Percentiles rank a stretch among this genome's conserved stretches.
Conservation (phyloP, 2,888 invertebrate species). For the Tiliacea aurago region DNA sequence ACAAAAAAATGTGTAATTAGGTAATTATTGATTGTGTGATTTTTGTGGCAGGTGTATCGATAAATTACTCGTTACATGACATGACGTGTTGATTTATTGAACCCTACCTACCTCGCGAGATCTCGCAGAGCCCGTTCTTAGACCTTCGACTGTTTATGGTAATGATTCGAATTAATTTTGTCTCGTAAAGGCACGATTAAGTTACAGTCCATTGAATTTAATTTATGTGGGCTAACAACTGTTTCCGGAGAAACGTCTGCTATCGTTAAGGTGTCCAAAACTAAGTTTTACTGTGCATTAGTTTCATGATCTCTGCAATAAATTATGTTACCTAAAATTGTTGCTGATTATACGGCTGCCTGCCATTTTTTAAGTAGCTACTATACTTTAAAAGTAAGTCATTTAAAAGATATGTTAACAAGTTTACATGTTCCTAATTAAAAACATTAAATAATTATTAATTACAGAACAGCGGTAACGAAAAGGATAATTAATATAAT, state of each 20-base stretch:
- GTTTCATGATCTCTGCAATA: slow-evolving; percentile 38
- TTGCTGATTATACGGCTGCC: slow-evolving; percentile 1
- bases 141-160: slow-evolving; percentile 68
- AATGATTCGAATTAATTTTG: slow-evolving; percentile 56
- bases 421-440: slow-evolving; percentile 16
- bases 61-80: slow-evolving; percentile 18
- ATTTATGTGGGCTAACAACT: slow-evolving; percentile 43
- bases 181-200: slow-evolving; percentile 51
- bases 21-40: slow-evolving; percentile 52
- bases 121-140: slow-evolving; percentile 73
- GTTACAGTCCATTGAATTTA: slow-evolving; percentile 44
- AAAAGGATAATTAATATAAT: background rate
- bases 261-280: slow-evolving; percentile 44
- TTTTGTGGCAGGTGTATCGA: slow-evolving; percentile 28
- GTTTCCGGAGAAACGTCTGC: slow-evolving; percentile 44
- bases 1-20: slow-evolving; percentile 54
- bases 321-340: slow-evolving; percentile 19
- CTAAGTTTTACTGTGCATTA: slow-evolving; percentile 33
- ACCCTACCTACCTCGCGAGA: slow-evolving; percentile 68
- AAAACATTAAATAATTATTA: slow-evolving; percentile 4
- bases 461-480: background rate
- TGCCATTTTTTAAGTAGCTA: background rate
- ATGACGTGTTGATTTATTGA: slow-evolving; percentile 46
- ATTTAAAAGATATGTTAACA: background rate
- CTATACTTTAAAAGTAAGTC: background rate